Conservation (phyloP, 1,140 invertebrate genomes). For the Megalopta genalis region DNA sequence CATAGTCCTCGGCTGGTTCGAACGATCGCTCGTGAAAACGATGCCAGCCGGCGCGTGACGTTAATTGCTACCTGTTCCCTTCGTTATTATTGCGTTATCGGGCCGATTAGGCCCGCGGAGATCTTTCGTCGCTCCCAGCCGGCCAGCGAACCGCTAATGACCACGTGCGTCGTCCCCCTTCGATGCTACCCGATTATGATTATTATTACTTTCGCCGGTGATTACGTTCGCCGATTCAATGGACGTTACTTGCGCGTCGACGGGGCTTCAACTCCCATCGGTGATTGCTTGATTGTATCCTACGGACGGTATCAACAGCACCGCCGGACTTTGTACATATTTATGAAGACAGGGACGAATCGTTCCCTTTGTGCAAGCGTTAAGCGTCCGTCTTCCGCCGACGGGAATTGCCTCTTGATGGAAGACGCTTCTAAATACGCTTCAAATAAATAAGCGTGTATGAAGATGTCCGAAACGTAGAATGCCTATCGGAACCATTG, state of each 20-base stretch:
- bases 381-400: constrained; percentile 5
- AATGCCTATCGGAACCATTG: too few relatives aligned
- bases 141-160: constrained; percentile 15
- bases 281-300: neutral
- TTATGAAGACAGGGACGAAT: neutral
- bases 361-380: neutral
- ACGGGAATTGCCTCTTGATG: neutral
- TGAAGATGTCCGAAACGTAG: too few relatives aligned
- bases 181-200: constrained; percentile 29
- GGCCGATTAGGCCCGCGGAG: constrained; percentile 16
- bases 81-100: constrained; percentile 34
- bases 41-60: constrained; percentile 1
- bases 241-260: neutral
- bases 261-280: neutral
- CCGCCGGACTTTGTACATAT: neutral
- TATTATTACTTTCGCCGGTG: constrained; percentile 23
- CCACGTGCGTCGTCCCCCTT: constrained; percentile 13
- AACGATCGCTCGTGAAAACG: constrained; percentile 1
- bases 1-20: neutral
- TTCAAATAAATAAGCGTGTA: too few relatives aligned
- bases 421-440: neutral
- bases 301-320: neutral
- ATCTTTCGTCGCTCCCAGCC: neutral
- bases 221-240: neutral
- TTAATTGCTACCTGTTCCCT: constrained; percentile 32